Percentiles rank a stretch among this genome's conserved stretches.
phyloP scores from a whole-genome alignment of 2,797 vertebrate genomes.

The Notamacropus eugenii region DNA sequence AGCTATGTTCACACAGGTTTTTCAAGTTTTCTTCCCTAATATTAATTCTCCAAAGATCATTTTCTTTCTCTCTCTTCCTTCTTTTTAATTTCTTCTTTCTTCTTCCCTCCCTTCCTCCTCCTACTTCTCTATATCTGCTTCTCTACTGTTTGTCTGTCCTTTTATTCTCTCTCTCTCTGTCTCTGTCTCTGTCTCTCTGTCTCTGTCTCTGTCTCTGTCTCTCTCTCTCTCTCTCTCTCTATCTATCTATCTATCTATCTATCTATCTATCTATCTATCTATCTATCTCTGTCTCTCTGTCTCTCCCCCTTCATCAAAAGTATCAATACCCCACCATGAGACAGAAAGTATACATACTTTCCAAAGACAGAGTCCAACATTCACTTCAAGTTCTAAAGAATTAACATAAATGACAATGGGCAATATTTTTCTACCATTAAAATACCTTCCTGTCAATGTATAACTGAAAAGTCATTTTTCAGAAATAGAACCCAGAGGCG shows the following conservation, averaged over 20 bases:
- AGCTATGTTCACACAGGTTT: not conserved
- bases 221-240: not conserved
- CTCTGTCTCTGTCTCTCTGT: too few species aligned
- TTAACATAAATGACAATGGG: constrained; percentile 20
- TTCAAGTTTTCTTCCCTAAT: not conserved
- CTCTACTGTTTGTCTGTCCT: not conserved
- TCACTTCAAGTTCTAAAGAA: constrained; percentile 33
- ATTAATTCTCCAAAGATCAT: constrained; percentile 15
- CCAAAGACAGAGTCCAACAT: not conserved
- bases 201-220: too few species aligned
- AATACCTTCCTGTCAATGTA: constrained; percentile 4
- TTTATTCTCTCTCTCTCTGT: too few species aligned
- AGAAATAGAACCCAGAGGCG: constrained; percentile 52
- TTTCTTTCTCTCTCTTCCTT: constrained; percentile 14
- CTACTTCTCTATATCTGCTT: too few species aligned
- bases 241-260: too few species aligned
- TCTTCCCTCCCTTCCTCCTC: too few species aligned
- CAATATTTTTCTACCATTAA: constrained; percentile 41
- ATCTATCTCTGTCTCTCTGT: too few species aligned
- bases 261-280: too few species aligned
- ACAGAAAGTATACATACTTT: not conserved
- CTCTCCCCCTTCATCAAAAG: not conserved
- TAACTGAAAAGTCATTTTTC: constrained; percentile 49
- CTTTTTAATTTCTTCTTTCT: not conserved
- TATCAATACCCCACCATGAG: not conserved